These are phyloP conservation scores for Drosophila flavopinicola DNA, from an alignment of 2,888 invertebrate species.

Conservation along the genomic window DNA sequence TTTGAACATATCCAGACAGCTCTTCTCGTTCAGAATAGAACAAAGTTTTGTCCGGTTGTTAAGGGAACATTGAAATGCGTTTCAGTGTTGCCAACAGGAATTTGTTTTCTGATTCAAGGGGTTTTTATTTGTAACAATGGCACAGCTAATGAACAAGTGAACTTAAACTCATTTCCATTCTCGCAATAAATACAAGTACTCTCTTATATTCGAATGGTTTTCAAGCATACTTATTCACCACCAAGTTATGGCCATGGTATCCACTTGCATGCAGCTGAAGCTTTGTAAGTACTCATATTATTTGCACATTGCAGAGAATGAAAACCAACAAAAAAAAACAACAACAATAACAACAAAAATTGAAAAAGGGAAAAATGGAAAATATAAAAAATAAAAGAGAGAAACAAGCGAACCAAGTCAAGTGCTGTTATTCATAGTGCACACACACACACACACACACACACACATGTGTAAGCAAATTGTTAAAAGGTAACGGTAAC, in stretches of 20 bases:
- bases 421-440: conserved; percentile 75
- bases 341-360: too few relatives aligned
- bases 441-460: conserved; percentile 34
- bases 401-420: conserved; percentile 64
- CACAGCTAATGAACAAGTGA: conserved; percentile 2
- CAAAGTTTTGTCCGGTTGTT: too few relatives aligned
- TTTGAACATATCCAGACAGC: too few relatives aligned
- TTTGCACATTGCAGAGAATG: conserved; percentile 58
- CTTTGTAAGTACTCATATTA: conserved; percentile 69
- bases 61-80: too few relatives aligned
- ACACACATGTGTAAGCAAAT: conserved; percentile 50
- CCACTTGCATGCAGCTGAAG: conserved; percentile 25
- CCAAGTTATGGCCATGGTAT: conserved; percentile 10
- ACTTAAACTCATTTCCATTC: neutral
- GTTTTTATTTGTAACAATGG: neutral
- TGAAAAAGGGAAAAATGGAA: conserved; percentile 14
- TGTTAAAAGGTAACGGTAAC: conserved; percentile 68
- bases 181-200: neutral
- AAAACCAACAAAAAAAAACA: conserved; percentile 23
- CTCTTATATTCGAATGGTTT: conserved; percentile 16
- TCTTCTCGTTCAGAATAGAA: too few relatives aligned
- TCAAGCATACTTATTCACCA: conserved; percentile 19
- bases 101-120: too few relatives aligned
- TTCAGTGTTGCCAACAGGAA: too few relatives aligned
- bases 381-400: conserved; percentile 14